A percentile compares a stretch with the other conserved stretches of the same genome.
Conservation (phyloP, 2,113 vertebrate species). For the Litocranius walleri region DNA sequence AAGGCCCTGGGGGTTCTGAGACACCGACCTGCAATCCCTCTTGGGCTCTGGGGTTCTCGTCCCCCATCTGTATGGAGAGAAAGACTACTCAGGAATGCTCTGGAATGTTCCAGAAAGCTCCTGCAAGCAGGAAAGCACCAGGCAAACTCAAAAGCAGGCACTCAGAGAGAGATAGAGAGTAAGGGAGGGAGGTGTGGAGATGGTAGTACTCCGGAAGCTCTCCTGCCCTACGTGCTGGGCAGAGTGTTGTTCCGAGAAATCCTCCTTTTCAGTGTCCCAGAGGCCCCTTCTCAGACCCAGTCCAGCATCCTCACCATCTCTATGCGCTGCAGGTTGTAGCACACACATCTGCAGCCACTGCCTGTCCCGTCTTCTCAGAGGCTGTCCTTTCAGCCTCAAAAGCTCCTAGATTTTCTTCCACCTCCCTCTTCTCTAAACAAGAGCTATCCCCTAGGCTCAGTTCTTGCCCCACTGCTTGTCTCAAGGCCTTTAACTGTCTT, state of each 20-base stretch:
- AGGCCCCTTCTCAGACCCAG: background rate
- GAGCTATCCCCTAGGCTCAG: background rate
- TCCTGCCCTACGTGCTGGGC: background rate
- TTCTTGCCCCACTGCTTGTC: background rate
- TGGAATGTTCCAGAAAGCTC: constrained; percentile 29
- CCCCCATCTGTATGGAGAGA: constrained; percentile 68
- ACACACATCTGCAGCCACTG: background rate
- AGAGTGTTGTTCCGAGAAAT: background rate
- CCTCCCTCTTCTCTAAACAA: background rate
- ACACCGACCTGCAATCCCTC: constrained; percentile 51
- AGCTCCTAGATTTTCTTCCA: background rate
- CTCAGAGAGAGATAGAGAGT: background rate
- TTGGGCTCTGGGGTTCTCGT: constrained; percentile 63
- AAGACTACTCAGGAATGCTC: constrained; percentile 55
- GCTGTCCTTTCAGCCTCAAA: background rate
- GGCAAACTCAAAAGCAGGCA: background rate
- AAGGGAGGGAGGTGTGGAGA: background rate
- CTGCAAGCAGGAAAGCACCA: constrained; percentile 36
- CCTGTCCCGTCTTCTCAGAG: background rate
- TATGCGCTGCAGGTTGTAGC: background rate
- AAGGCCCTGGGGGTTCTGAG: constrained; percentile 43
- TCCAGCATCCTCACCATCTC: background rate
- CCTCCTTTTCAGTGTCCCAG: background rate
- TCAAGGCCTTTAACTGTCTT: background rate
- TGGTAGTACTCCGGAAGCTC: background rate